Base-by-base conservation (phyloP, 2,113 vertebrate species). In the Nannobrachium achirus region DNA sequence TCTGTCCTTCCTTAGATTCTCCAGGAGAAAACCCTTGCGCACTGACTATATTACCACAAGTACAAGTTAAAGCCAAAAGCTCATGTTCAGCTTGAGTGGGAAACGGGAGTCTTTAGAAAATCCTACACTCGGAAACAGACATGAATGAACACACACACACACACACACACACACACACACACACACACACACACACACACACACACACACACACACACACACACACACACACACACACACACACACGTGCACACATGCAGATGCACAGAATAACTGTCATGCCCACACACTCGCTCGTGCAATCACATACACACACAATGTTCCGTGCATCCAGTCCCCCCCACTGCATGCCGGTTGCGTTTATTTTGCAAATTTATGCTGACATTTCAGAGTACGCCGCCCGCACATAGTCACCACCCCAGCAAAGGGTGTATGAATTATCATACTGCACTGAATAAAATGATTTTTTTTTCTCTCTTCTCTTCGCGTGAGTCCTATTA, bases 311-410 rank as follows among this genome's bases (percentile, higher is more conserved):
- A 56, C 10, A 60, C 68, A 60, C 56, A 65, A 82, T 85, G 85
- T 79, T 89, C 81, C 63, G 82, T 75, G 77, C 79, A 90, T 71
- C 72, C 77, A 75, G 81, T 90, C 84, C 25, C 25, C 25, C 85
- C 89, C 78, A 82, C 89, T 90, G 85, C 89, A 88, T 85, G 82
- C 83, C 69, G 78, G 63, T 79, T 85, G 80, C 79, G 80, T 92
- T 92, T 90, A 91, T 91, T 92, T 92, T 89, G 91, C 91, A 92
- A 93, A 93, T 92, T 90, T 92, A 93, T 92, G 89, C 92, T 92
- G 91, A 92, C 92, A 93, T 92, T 93, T 92, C 85, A 89, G 88
- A 92, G 84, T 80, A 83, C 85, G 82, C 84, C 90, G 84, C 90
- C 89, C 84, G 86, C 83, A 91, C 86, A 86, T 80, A 84, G 88